Evolutionary conservation across 2,113 vertebrate genomes (phyloP), one percentile per base, ranked within the genome.

Genomic region (Thamnophis sirtalis): DNA sequence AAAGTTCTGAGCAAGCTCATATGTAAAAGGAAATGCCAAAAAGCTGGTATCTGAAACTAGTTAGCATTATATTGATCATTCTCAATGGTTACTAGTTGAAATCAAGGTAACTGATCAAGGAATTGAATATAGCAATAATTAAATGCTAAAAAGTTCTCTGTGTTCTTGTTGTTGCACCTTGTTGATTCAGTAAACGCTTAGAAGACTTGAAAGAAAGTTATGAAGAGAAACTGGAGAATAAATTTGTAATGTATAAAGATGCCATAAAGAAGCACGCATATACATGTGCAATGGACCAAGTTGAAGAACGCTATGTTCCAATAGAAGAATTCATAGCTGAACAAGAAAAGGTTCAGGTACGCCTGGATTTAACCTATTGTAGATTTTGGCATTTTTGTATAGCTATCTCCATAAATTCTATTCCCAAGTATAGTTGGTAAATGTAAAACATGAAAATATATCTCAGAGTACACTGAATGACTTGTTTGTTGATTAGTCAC

Each of bases 201-300:
- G 98, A 98, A 54, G 98, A 98, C 87, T 91, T 98, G 94, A 99
- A 98, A 95, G 98, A 99, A 94, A 97, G 96, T 87, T 98, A 98
- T 28, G 97, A 98, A 91, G 98, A 98, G 86, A 98, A 98, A 94
- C 94, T 99, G 54, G 98, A 99, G 94, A 98, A 97, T 95, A 98
- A 98, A 0, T 98, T 99, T 95, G 98, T 98, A 90, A 98, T 99
- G 97, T 99, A 99, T 95, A 99, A 98, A 95, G 98, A 99, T 3
- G 98, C 98, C 1, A 97, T 99, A 90, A 99, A 98, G 95, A 98
- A 98, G 87, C 98, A 99, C 2, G 98, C 98, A 0, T 98, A 98
- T 92, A 93, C 98, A 94, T 97, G 98, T 88, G 98, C 98, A 5
- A 95, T 98, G 97, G 98, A 98, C 92, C 97, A 98, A 24, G 96